These are phyloP conservation scores for Xiphias gladius DNA, from an alignment of 2,113 vertebrate species.

Conservation along the genomic window DNA sequence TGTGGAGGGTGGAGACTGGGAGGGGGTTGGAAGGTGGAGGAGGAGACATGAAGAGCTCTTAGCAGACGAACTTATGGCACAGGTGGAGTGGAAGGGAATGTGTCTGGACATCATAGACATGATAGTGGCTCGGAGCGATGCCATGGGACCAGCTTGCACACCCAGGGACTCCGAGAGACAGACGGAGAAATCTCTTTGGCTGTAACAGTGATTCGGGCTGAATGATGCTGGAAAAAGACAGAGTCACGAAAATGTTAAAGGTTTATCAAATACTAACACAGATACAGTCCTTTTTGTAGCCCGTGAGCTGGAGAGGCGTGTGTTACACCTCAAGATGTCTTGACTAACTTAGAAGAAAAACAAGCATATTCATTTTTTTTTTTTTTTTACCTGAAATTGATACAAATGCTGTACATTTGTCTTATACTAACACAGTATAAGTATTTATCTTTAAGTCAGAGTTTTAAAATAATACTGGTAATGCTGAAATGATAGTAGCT, in stretches of 20 bases:
- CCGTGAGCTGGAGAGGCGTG: not conserved
- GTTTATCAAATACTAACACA: not conserved
- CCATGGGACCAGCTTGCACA: conserved; percentile 42
- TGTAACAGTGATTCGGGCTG: too few species aligned
- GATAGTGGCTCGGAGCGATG: conserved; percentile 67
- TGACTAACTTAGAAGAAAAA: not conserved
- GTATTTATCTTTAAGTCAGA: not conserved
- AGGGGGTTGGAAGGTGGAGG: conserved; percentile 60
- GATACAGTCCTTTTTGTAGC: not conserved
- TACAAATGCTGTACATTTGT: not conserved
- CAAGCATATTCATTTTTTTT: not conserved
- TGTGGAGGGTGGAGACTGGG: conserved; percentile 35
- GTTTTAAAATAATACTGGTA: not conserved
- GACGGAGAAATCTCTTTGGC: too few species aligned
- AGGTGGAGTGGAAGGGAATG: conserved; percentile 83
- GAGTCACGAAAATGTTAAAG: not conserved
- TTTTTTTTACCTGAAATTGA: not conserved
- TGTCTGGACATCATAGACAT: conserved; percentile 77
- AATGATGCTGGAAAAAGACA: not conserved
- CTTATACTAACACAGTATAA: not conserved
- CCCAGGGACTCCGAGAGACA: conserved; percentile 20
- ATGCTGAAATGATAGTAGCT: not conserved
- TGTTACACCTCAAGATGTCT: not conserved
- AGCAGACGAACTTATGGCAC: conserved; percentile 66
- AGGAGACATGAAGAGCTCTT: conserved; percentile 49